Evolutionary conservation across 1,140 invertebrate species (phyloP), one percentile per base, ranked within the genome.

Genomic region (Leptinotarsa lineolata): DNA sequence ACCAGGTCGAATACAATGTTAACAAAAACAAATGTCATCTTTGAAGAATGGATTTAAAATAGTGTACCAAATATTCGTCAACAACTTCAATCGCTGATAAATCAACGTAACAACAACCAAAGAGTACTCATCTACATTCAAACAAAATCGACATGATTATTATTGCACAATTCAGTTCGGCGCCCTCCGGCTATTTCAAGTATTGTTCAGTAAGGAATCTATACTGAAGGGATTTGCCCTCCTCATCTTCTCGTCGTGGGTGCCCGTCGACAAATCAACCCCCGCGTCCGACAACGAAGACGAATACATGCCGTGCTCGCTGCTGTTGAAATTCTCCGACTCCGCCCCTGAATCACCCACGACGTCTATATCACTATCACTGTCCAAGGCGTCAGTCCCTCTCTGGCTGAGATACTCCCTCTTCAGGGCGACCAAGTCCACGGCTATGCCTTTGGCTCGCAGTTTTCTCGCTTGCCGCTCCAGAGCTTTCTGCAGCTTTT

Each of bases 401-500:
- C 91, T 88, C 84, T 91, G 87, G 66, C 89, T 90, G 59, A 92
- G 86, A 71, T 92, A 92, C 84, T 96, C 94, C 83, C 93, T 90
- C 81, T 95, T 94, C 22, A 97, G 85, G 0, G 94, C 93, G 76
- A 95, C 93, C 70, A 97, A 83, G 81, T 95, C 94, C 12, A 96
- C 94, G 22, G 92, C 90, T 76, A 96, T 95, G 69, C 77, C 95
- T 84, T 96, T 96, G 44, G 93, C 92, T 30, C 94, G 91, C 74
- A 97, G 87, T 84, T 97, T 96, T 77, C 94, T 88, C 77, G 95
- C 95, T 85, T 97, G 95, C 69, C 95, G 88, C 83, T 97, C 95
- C 75, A 97, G 89, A 76, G 96, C 94, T 86, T 98, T 98, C 81
- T 94, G 89, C 80, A 97, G 87, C 86, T 98, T 95, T 88, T 95